Evolutionary conservation across 2,797 vertebrate species (phyloP).

Genomic region (Sibirionetta formosa): DNA sequence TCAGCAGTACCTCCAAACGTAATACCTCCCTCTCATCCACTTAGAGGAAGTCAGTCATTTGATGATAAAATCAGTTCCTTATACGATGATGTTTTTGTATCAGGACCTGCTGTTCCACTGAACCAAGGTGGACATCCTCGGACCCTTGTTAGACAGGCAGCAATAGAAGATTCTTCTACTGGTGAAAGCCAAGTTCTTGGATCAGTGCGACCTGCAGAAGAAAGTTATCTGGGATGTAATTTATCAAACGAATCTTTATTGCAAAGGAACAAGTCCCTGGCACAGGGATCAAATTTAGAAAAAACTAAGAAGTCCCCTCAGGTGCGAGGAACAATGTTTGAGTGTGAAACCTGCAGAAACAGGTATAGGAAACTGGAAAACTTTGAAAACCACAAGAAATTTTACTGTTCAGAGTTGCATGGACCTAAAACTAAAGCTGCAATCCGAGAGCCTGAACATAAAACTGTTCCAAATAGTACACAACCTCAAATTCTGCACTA

Average conservation of each 20-base stretch:
- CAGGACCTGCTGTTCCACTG: constrained; percentile 89
- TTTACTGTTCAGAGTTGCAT: constrained; percentile 98
- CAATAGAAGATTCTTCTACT: constrained; percentile 94
- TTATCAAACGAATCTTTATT: constrained; percentile 81
- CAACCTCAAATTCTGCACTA: constrained; percentile 87
- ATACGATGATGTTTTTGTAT: constrained; percentile 95
- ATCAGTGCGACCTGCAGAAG: constrained; percentile 89
- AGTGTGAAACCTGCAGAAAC: constrained; percentile 98
- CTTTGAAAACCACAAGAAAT: constrained; percentile 99
- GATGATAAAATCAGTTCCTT: constrained; percentile 95
- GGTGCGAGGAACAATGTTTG: constrained; percentile 97
- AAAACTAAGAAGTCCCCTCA: constrained; percentile 91
- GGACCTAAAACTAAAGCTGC: constrained; percentile 95
- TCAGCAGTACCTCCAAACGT: constrained; percentile 91
- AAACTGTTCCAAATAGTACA: constrained; percentile 79
- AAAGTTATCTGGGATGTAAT: constrained; percentile 86
- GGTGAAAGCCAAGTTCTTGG: constrained; percentile 88
- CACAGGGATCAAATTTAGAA: constrained; percentile 85
- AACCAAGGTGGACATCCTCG: constrained; percentile 90
- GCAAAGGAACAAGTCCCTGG: constrained; percentile 89
- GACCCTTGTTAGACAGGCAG: constrained; percentile 93
- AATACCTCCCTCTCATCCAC: constrained; percentile 88
- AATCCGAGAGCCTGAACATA: constrained; percentile 89
- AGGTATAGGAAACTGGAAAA: constrained; percentile 97
- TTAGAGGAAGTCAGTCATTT: constrained; percentile 96